A percentile compares a stretch with the other conserved stretches of the same genome.
Conservation (phyloP, 2,797 vertebrate species). For the Thripadectes ignobilis region DNA sequence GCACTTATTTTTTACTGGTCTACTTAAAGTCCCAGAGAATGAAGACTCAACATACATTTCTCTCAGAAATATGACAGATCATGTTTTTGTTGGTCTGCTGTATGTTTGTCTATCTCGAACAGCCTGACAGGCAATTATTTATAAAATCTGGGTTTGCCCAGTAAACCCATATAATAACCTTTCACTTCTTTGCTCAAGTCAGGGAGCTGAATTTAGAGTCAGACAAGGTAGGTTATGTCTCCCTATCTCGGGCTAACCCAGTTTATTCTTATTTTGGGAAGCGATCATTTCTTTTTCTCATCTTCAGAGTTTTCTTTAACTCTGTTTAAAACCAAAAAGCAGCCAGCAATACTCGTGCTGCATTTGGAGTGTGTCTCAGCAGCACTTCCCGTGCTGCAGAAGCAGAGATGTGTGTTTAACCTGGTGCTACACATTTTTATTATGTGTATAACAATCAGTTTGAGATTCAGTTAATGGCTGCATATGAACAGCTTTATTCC, state of each 20-base stretch:
- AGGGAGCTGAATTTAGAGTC: constrained; percentile 73
- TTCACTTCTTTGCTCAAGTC: constrained; percentile 75
- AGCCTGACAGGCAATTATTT: constrained; percentile 85
- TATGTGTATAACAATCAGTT: background rate
- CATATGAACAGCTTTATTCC: background rate
- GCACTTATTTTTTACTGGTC: constrained; percentile 75
- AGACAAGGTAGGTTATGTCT: constrained; percentile 75
- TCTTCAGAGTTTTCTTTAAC: constrained; percentile 14
- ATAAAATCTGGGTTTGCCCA: constrained; percentile 82
- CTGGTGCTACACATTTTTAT: background rate
- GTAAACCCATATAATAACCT: constrained; percentile 80
- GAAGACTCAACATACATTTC: constrained; percentile 81
- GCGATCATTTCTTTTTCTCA: constrained; percentile 25
- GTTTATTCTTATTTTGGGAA: constrained; percentile 65
- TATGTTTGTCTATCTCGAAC: constrained; percentile 84
- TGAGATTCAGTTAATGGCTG: background rate
- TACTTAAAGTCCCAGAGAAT: constrained; percentile 75
- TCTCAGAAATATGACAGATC: constrained; percentile 80
- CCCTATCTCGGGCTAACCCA: constrained; percentile 44
- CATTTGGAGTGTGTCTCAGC: background rate
- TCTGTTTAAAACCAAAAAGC: constrained; percentile 13
- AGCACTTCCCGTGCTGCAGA: background rate
- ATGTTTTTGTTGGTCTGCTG: constrained; percentile 83
- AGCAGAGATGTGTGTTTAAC: background rate
- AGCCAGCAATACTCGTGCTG: background rate